Conservation (phyloP, 35 echinoderm and acorn worm species). For the Lytechinus pictus region DNA sequence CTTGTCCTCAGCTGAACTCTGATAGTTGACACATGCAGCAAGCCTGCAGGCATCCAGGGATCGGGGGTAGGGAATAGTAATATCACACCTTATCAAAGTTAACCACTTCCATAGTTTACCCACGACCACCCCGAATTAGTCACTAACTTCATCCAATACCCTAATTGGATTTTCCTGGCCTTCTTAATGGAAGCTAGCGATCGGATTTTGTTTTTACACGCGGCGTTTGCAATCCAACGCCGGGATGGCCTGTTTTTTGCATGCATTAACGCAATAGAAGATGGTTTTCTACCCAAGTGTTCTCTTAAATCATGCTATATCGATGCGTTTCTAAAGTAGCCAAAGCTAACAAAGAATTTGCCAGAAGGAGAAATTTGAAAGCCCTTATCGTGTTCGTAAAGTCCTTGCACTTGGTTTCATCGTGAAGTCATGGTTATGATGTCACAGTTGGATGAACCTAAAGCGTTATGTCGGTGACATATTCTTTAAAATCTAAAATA, state of each 20-base stretch:
- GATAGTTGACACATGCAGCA: not conserved
- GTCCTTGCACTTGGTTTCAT: not conserved
- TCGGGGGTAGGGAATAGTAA: not conserved
- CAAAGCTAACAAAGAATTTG: not conserved
- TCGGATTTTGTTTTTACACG: not conserved
- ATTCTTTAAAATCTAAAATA: too few species aligned
- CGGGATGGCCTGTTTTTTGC: not conserved
- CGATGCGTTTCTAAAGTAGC: not conserved
- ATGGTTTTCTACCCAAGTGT: not conserved
- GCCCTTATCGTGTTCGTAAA: not conserved
- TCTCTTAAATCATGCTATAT: not conserved
- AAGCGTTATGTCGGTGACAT: not conserved
- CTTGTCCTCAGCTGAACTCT: not conserved
- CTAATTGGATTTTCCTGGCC: constrained; percentile 1
- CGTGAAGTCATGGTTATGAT: not conserved
- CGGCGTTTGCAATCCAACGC: not conserved
- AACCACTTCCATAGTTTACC: not conserved
- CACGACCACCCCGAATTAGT: not conserved
- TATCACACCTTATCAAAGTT: not conserved
- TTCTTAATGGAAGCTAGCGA: constrained; percentile 3
- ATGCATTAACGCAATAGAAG: not conserved
- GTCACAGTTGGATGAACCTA: not conserved
- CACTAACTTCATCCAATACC: constrained; percentile 2
- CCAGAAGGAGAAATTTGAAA: not conserved
- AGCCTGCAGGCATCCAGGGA: not conserved